These are phyloP conservation scores for Schmidtea mediterranea DNA, from an alignment of 1,140 invertebrate genomes.

Conservation along the genomic window DNA sequence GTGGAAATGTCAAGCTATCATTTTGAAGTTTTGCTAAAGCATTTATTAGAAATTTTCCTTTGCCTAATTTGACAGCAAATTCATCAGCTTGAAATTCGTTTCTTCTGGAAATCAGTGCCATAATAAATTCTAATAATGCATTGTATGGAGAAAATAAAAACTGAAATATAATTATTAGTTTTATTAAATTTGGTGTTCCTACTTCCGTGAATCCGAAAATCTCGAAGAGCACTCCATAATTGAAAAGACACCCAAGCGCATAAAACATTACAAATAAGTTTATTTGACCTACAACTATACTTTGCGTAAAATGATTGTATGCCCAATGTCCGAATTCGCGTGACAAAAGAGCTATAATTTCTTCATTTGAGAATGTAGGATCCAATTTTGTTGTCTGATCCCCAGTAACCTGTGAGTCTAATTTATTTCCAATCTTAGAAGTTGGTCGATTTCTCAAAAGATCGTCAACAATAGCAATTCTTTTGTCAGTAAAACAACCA, in stretches of 20 bases:
- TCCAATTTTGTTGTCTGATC: constrained; percentile 11
- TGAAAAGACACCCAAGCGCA: constrained; percentile 57
- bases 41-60: constrained; percentile 35
- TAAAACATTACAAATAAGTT: constrained; percentile 52
- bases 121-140: constrained; percentile 36
- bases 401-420: background rate
- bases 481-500: constrained; percentile 79
- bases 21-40: constrained; percentile 68
- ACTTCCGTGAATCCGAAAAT: constrained; percentile 50
- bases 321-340: constrained; percentile 97
- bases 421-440: constrained; percentile 7
- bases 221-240: constrained; percentile 45
- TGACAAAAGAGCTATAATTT: constrained; percentile 70
- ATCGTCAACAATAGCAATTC: constrained; percentile 95
- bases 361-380: constrained; percentile 40
- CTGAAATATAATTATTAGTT: constrained; percentile 61
- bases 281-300: constrained; percentile 50
- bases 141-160: constrained; percentile 76
- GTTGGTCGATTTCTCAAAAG: constrained; percentile 39
- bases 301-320: constrained; percentile 59
- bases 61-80: constrained; percentile 52
- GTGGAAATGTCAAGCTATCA: constrained; percentile 74
- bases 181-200: constrained; percentile 57
- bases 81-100: constrained; percentile 92
- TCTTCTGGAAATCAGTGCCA: constrained; percentile 32